A percentile compares a stretch with the other conserved stretches of the same genome.
These are phyloP conservation scores for Phoeniculus purpureus DNA, from an alignment of 2,797 vertebrate species.

Conservation along the genomic window DNA sequence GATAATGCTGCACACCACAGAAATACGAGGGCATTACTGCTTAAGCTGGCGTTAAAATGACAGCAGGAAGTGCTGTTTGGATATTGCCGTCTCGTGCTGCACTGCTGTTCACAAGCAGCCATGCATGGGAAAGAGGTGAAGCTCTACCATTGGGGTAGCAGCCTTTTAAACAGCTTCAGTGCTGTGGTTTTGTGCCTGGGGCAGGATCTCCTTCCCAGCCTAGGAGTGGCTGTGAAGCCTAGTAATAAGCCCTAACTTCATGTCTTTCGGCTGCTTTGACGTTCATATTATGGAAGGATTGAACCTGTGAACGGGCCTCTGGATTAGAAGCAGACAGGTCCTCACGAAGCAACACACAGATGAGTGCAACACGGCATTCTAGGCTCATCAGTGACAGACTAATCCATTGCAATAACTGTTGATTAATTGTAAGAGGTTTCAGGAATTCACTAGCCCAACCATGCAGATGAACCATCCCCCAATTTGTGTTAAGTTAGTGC, in stretches of 20 bases:
- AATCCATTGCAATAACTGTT: neutral
- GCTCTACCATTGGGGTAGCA: neutral
- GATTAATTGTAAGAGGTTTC: neutral
- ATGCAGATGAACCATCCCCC: neutral
- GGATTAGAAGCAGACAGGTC: neutral
- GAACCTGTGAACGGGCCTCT: neutral
- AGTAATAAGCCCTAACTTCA: neutral
- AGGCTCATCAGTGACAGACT: neutral
- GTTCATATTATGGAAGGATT: neutral
- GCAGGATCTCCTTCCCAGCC: neutral
- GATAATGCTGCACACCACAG: neutral
- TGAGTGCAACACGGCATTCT: neutral
- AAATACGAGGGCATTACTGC: neutral
- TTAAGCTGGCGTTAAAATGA: neutral
- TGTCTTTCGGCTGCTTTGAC: neutral
- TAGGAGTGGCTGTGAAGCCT: neutral
- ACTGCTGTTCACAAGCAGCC: neutral
- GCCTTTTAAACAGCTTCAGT: neutral
- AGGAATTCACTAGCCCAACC: neutral
- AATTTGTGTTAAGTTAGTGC: neutral
- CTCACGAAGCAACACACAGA: neutral
- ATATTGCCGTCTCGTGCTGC: neutral
- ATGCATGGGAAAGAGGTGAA: neutral
- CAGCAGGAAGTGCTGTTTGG: neutral
- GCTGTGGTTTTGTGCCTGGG: neutral